Conservation (phyloP, 1,140 invertebrate genomes). For the Drosophila seguyi region DNA sequence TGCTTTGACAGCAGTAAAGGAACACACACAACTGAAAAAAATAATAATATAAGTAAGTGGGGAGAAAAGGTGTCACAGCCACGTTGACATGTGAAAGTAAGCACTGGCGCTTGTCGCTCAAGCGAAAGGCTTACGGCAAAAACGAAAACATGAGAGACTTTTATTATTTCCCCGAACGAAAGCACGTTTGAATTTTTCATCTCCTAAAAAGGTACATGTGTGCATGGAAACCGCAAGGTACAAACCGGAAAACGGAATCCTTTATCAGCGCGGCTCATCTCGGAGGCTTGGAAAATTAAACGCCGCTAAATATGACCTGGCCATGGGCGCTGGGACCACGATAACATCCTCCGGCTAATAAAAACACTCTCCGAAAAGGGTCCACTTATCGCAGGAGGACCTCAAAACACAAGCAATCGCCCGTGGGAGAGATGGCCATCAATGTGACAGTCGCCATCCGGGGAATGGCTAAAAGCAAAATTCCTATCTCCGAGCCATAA, state of each 20-base stretch:
- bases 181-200: conserved; percentile 20
- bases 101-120: conserved; percentile 13
- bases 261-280: conserved; percentile 36
- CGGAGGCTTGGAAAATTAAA: conserved; percentile 24
- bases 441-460: conserved; percentile 23
- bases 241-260: background rate
- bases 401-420: conserved; percentile 20
- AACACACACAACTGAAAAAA: conserved; percentile 18
- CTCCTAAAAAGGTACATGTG: conserved; percentile 10
- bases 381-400: conserved; percentile 30
- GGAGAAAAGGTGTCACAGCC: conserved; percentile 45
- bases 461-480: conserved; percentile 15
- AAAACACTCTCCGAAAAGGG: conserved; percentile 39
- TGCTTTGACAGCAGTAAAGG: conserved; percentile 52
- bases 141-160: conserved; percentile 17
- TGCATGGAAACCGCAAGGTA: conserved; percentile 21
- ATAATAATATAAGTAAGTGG: conserved; percentile 1
- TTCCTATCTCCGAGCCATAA: conserved; percentile 30
- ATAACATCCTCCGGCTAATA: conserved; percentile 26
- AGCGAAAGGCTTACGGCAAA: conserved; percentile 34
- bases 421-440: conserved; percentile 42
- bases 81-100: conserved; percentile 20
- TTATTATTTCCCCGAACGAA: conserved; percentile 20
- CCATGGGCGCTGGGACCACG: background rate
- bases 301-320: conserved; percentile 25